Conservation (phyloP, 2,113 vertebrate genomes). For the Promerops cafer region DNA sequence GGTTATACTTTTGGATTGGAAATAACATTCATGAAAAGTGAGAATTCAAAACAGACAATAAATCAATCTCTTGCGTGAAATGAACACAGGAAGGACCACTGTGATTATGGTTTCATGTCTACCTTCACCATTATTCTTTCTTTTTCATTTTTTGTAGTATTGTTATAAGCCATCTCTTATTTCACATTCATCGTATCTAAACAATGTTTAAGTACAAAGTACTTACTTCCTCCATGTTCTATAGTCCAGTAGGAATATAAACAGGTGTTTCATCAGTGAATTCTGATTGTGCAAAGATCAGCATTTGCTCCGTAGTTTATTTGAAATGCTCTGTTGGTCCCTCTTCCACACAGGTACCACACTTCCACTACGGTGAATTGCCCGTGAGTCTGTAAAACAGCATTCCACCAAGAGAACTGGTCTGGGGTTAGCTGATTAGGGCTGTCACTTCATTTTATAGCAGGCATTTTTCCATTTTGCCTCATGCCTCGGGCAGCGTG, state of each 20-base stretch:
- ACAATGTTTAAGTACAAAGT: neutral
- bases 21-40: neutral
- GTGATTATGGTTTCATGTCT: neutral
- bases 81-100: neutral
- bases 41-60: neutral
- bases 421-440: neutral
- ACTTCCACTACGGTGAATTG: neutral
- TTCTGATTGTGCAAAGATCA: neutral
- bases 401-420: neutral
- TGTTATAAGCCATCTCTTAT: neutral
- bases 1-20: neutral
- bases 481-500: accelerated
- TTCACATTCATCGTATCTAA: neutral
- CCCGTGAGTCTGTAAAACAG: neutral
- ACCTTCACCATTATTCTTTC: neutral
- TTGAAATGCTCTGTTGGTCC: neutral
- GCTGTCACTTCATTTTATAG: neutral
- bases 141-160: neutral
- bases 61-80: neutral
- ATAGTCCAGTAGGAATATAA: neutral
- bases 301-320: neutral
- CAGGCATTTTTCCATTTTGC: neutral
- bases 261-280: neutral
- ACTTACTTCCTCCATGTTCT: neutral
- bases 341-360: neutral